Base-by-base conservation (phyloP, 2,888 invertebrate species). In the Lasioglossum oenotherae region DNA sequence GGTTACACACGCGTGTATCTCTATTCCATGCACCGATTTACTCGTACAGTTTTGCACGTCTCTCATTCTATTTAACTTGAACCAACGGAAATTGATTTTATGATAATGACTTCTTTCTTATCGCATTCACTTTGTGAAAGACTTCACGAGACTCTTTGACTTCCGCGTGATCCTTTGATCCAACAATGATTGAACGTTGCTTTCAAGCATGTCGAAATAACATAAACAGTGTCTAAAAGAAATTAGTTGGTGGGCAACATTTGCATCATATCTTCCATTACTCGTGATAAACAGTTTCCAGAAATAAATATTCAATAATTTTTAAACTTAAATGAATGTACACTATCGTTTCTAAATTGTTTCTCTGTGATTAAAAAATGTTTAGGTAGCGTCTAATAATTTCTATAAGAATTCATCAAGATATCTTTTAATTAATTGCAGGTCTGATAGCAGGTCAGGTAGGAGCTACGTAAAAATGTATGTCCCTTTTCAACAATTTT, bases 11-110 rank as follows among this genome's bases (percentile, higher is more conserved):
- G 60, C 23, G 5, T 8, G n/a, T 69, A 72, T 57, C 72, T 74
- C 53, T 41, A 80, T 64, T 71, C 76, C 83, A 12, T 74, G 64
- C 80, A 79, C 10, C 67, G 35, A 71, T 85, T 72, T 31, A 73
- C 35, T 23, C 60, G 49, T 53, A 71, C 64, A 77, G 72, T 74
- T 83, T 79, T 31, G 41, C 27, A 31, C 5, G 27, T 60, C 27
- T 31, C 31, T 31, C 60, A 60, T 60, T 60, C 60, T 12, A n/a
- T 27, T 60, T 27, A 27, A 14, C 27, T 60, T 67, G 64, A 16
- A 64, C 16, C 14, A 31, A 64, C 64, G 19, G 6, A 35, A 19
- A 8, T 35, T 67, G 35, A 60, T 27, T 60, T 60, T 31, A 31
- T 31, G 19, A 35, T 35, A 31, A 6, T 16, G 31, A 60, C 27